Percentiles rank a stretch among this genome's conserved stretches.
Conservation (phyloP, 1,140 invertebrate species). For the Octopus sinensis region DNA sequence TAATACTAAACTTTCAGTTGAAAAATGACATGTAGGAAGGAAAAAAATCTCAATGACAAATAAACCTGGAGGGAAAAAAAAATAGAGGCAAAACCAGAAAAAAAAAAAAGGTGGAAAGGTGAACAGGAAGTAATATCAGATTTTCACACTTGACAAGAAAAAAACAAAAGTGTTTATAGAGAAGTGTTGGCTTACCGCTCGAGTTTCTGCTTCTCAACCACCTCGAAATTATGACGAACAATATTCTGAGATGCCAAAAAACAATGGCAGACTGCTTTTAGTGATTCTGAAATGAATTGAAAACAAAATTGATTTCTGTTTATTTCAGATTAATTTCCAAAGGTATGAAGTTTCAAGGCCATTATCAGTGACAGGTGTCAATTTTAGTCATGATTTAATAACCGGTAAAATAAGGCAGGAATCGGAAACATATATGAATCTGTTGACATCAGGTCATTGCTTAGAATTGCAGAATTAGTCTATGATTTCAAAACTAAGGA, state of each 20-base stretch:
- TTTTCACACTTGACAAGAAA: too few relatives aligned
- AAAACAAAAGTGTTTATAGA: too few relatives aligned
- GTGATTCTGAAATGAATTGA: conserved; percentile 69
- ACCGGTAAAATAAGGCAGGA: background rate
- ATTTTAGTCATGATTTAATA: background rate
- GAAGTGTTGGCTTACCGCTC: conserved; percentile 39
- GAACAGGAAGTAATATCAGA: too few relatives aligned
- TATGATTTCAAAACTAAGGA: too few relatives aligned
- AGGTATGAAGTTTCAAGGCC: background rate
- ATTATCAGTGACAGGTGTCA: background rate
- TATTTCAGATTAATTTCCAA: conserved; percentile 33
- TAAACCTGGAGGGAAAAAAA: too few relatives aligned
- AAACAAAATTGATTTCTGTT: background rate
- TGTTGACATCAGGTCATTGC: background rate
- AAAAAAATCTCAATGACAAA: too few relatives aligned
- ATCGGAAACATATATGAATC: background rate
- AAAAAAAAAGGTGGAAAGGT: too few relatives aligned
- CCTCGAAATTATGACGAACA: conserved; percentile 34
- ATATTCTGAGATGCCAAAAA: conserved; percentile 69
- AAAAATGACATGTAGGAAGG: too few relatives aligned
- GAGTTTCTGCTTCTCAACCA: conserved; percentile 44
- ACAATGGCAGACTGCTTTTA: conserved; percentile 82
- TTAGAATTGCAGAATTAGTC: background rate
- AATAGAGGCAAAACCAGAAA: too few relatives aligned
- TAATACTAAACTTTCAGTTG: too few relatives aligned